These are phyloP conservation scores for Medauroidea extradentata DNA, from an alignment of 1,140 invertebrate genomes.

Conservation along the genomic window DNA sequence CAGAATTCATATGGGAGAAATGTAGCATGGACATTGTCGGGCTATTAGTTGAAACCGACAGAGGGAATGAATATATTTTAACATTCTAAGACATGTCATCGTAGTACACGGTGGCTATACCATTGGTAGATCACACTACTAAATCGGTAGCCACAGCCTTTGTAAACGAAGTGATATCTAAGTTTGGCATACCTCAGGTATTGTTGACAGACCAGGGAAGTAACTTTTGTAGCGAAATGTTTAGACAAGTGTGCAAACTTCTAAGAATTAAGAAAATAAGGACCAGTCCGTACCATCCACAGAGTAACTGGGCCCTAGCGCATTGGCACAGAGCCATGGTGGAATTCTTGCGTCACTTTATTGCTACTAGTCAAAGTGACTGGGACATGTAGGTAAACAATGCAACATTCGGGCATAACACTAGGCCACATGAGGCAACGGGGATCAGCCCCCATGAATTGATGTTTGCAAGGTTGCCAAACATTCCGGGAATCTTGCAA, in stretches of 20 bases:
- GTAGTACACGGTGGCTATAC: constrained; percentile 2
- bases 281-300: constrained; percentile 31
- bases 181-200: neutral
- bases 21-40: constrained; percentile 11
- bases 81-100: constrained; percentile 7
- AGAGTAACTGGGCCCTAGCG: constrained; percentile 36
- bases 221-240: constrained; percentile 12
- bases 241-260: constrained; percentile 25
- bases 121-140: neutral
- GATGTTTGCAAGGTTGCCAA: constrained; percentile 3
- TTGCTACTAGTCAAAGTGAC: constrained; percentile 22
- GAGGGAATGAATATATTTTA: constrained; percentile 8
- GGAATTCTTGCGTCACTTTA: constrained; percentile 35
- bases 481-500: constrained; percentile 7
- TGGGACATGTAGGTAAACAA: constrained; percentile 28
- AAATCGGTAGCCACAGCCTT: neutral
- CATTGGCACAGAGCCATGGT: constrained; percentile 30
- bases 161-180: neutral
- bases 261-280: constrained; percentile 31
- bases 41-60: neutral
- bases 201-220: constrained; percentile 3
- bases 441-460: constrained; percentile 3
- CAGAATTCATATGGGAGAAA: neutral
- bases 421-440: constrained; percentile 1
- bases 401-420: constrained; percentile 12